A percentile compares a stretch with the other conserved stretches of the same genome.
Conservation (phyloP, 1,140 invertebrate genomes). For the Anastrepha ludens region DNA sequence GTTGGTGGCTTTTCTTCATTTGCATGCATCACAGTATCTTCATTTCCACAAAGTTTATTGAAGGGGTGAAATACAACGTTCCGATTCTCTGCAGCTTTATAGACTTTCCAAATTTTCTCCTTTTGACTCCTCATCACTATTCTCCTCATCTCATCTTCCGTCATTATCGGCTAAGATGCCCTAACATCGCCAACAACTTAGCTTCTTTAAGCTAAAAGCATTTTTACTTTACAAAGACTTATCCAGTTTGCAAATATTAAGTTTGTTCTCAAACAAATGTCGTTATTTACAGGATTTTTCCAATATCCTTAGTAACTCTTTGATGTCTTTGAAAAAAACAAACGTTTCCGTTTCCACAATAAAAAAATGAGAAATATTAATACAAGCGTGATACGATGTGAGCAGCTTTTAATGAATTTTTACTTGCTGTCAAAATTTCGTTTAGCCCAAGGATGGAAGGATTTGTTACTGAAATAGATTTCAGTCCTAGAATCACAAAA, state of each 20-base stretch:
- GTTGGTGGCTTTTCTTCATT: neutral
- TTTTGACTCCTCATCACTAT: neutral
- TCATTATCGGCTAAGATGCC: slow-evolving; percentile 1
- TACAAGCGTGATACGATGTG: no score
- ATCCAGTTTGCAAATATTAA: neutral
- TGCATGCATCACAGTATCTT: neutral
- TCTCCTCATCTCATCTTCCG: neutral
- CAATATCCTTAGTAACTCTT: slow-evolving; percentile 28
- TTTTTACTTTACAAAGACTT: neutral
- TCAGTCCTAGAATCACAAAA: neutral
- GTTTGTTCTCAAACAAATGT: neutral
- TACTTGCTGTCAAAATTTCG: neutral
- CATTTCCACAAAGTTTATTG: neutral
- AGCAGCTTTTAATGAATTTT: slow-evolving; percentile 1
- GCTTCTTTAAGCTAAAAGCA: neutral
- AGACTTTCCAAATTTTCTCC: neutral
- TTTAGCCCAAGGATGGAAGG: neutral
- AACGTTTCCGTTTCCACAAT: neutral
- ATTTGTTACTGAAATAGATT: neutral
- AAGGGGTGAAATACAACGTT: neutral
- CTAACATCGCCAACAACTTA: neutral
- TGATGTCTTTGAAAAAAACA: neutral
- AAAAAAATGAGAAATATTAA: neutral
- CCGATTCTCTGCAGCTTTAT: neutral
- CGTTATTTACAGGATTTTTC: neutral